Evolutionary conservation across 2,888 invertebrate genomes (phyloP).

Genomic region (Galerucella nymphaeae): DNA sequence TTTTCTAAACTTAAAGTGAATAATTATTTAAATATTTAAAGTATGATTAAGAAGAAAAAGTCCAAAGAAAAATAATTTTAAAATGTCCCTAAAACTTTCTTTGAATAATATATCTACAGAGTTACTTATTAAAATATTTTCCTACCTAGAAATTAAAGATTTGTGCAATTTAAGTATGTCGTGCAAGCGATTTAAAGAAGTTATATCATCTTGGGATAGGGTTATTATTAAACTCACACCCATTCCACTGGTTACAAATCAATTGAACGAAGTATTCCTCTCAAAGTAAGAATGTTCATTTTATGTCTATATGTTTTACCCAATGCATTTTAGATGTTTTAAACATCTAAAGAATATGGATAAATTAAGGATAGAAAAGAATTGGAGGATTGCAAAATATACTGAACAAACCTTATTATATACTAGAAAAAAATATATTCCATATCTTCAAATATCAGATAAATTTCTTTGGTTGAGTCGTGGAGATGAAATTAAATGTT

Average conservation of each 20-base stretch:
- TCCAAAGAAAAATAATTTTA: background rate
- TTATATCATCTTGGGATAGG: constrained; percentile 60
- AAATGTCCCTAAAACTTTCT: constrained; percentile 12
- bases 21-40: background rate
- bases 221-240: constrained; percentile 42
- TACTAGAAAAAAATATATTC: constrained; percentile 64
- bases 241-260: constrained; percentile 45
- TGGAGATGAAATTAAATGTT: constrained; percentile 61
- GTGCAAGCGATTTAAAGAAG: constrained; percentile 64
- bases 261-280: constrained; percentile 44
- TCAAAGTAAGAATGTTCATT: constrained; percentile 36
- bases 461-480: constrained; percentile 69
- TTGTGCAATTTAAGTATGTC: constrained; percentile 66
- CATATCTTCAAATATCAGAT: constrained; percentile 68
- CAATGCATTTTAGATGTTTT: constrained; percentile 42
- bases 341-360: constrained; percentile 33
- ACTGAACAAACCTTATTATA: constrained; percentile 64
- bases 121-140: constrained; percentile 68
- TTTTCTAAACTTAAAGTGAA: background rate
- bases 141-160: constrained; percentile 66
- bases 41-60: constrained; percentile 10
- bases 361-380: constrained; percentile 60
- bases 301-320: background rate
- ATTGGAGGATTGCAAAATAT: constrained; percentile 70
- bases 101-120: constrained; percentile 62